These are phyloP conservation scores for Mus musculus DNA, from an alignment of 2,113 vertebrate genomes.

Conservation along the genomic window DNA sequence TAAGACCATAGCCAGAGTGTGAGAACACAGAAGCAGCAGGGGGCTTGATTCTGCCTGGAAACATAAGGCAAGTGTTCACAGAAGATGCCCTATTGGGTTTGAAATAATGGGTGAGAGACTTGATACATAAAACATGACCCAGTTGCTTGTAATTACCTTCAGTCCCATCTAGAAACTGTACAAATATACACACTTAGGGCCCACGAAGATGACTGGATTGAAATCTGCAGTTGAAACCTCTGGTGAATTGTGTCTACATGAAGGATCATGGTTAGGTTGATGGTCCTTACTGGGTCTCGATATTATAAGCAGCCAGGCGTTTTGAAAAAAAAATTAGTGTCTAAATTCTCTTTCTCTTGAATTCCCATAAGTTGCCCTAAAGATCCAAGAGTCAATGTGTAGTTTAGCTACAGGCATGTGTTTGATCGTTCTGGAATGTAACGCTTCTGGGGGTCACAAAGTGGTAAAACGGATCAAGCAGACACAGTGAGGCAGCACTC, in stretches of 20 bases:
- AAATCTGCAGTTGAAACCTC: not conserved
- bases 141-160: not conserved
- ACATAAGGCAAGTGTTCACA: not conserved
- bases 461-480: not conserved
- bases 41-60: not conserved
- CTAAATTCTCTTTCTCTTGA: not conserved
- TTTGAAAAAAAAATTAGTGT: not conserved
- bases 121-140: not conserved
- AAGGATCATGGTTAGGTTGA: not conserved
- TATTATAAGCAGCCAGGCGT: not conserved
- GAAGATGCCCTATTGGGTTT: not conserved
- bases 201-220: not conserved
- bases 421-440: not conserved
- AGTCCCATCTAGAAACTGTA: not conserved
- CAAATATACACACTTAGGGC: not conserved
- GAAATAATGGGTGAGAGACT: not conserved
- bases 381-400: too few relatives aligned
- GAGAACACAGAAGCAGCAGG: not conserved
- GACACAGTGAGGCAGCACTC: not conserved
- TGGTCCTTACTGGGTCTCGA: not conserved
- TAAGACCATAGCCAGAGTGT: not conserved
- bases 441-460: not conserved
- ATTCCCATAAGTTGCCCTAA: not conserved
- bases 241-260: not conserved
- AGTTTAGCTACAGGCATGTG: accelerated